These are phyloP conservation scores for Paratilapia polleni DNA, from an alignment of 2,113 vertebrate genomes.

Conservation along the genomic window DNA sequence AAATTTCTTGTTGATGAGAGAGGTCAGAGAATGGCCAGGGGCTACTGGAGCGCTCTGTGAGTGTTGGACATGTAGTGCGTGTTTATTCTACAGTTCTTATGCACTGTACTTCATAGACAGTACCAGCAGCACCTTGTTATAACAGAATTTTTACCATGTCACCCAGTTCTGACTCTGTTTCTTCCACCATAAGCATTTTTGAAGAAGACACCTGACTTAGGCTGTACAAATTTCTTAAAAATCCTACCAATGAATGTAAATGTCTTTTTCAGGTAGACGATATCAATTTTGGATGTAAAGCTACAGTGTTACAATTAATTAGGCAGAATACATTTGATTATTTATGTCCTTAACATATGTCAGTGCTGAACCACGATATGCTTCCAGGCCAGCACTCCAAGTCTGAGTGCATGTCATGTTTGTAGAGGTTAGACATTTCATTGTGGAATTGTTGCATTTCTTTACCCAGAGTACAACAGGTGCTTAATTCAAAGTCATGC, in stretches of 20 bases:
- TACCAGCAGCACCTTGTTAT: conserved; percentile 42
- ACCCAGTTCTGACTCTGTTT: conserved; percentile 26
- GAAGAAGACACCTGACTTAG: conserved; percentile 22
- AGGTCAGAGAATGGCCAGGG: neutral
- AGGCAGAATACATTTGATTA: neutral
- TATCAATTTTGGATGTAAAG: neutral
- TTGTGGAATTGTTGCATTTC: neutral
- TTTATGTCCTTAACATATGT: neutral
- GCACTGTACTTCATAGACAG: conserved; percentile 11
- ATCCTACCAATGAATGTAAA: neutral
- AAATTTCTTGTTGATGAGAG: neutral
- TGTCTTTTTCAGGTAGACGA: neutral
- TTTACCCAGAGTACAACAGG: neutral
- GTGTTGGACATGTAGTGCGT: neutral
- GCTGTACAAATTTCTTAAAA: neutral
- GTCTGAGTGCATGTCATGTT: neutral
- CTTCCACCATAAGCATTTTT: conserved; percentile 44
- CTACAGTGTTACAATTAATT: neutral
- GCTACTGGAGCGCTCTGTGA: neutral
- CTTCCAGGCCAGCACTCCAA: neutral
- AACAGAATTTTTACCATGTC: conserved; percentile 25
- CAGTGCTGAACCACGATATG: neutral
- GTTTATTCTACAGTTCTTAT: conserved; percentile 9
- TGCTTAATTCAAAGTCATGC: neutral
- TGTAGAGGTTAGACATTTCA: neutral